phyloP scores from a whole-genome alignment of 2,113 vertebrate species.

The Xerus inauris region DNA sequence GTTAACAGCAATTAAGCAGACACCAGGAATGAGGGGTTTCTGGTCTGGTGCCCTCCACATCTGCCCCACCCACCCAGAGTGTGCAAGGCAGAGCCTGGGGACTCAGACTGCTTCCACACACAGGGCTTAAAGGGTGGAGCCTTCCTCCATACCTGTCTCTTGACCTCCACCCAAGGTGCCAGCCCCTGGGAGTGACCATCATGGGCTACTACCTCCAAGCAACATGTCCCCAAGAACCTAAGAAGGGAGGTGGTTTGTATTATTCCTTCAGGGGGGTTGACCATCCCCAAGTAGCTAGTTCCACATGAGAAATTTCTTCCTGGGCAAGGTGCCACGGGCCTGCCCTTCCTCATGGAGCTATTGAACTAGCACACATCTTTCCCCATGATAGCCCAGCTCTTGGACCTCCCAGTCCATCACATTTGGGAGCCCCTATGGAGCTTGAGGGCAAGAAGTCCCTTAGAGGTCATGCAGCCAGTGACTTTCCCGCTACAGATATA shows the following conservation, averaged over 20 bases:
- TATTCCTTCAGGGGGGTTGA: not conserved
- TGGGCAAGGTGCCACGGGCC: not conserved
- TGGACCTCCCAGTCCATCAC: not conserved
- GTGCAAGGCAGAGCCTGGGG: not conserved
- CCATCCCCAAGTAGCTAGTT: not conserved
- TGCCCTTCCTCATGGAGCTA: not conserved
- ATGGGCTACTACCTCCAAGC: not conserved
- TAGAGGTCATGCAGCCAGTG: not conserved
- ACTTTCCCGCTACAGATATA: not conserved
- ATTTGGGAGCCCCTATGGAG: not conserved
- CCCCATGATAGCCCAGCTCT: not conserved
- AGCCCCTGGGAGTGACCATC: not conserved
- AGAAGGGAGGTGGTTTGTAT: fast-evolving
- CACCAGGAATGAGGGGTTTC: constrained; percentile 62
- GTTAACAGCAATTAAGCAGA: constrained; percentile 66
- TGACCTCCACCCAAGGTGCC: not conserved
- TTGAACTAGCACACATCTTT: not conserved
- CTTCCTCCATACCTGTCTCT: not conserved
- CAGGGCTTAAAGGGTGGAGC: fast-evolving
- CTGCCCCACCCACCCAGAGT: not conserved
- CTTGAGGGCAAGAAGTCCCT: not conserved
- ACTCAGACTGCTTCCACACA: not conserved
- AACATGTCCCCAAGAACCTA: not conserved
- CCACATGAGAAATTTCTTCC: not conserved
- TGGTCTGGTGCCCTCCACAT: not conserved